Conservation (phyloP, 2,888 invertebrate species). For the Drosophila cognata region DNA sequence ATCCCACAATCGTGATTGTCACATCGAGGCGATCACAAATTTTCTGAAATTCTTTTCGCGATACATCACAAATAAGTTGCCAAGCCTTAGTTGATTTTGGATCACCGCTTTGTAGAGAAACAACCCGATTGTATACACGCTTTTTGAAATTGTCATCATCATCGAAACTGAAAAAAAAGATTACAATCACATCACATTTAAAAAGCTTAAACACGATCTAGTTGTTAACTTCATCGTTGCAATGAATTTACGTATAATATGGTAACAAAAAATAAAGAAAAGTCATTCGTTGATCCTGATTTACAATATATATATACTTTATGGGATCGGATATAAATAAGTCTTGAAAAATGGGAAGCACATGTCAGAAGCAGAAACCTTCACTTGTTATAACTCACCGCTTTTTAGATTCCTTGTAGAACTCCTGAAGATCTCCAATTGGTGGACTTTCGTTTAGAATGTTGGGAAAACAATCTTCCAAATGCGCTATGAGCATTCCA, state of each 20-base stretch:
- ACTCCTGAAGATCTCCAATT: slow-evolving; percentile 94
- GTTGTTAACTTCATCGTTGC: neutral
- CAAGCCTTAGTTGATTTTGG: slow-evolving; percentile 94
- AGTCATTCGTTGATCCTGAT: neutral
- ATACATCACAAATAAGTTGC: slow-evolving; percentile 98
- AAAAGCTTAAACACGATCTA: neutral
- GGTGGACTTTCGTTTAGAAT: slow-evolving; percentile 93
- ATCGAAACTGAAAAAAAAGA: slow-evolving; percentile 90
- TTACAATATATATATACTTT: neutral
- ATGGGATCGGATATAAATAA: neutral
- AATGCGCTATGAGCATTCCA: slow-evolving; percentile 99
- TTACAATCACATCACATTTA: neutral
- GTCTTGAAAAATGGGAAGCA: neutral
- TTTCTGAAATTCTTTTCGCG: slow-evolving; percentile 94
- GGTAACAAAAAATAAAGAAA: no score
- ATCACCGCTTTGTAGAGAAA: slow-evolving; percentile 94
- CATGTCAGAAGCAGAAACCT: neutral
- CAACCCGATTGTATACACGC: slow-evolving; percentile 96
- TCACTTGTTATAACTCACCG: slow-evolving; percentile 61
- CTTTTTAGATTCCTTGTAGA: slow-evolving; percentile 95
- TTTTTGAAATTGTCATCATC: slow-evolving; percentile 96
- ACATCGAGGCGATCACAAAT: slow-evolving; percentile 95
- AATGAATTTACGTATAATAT: no score
- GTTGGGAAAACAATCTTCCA: slow-evolving; percentile 96
- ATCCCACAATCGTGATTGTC: slow-evolving; percentile 90